Evolutionary conservation across 30 jellyfish, hydroid and myxozoan species (phyloP), one percentile per base, ranked within the genome.

Genomic region (Turritopsis rubra): DNA sequence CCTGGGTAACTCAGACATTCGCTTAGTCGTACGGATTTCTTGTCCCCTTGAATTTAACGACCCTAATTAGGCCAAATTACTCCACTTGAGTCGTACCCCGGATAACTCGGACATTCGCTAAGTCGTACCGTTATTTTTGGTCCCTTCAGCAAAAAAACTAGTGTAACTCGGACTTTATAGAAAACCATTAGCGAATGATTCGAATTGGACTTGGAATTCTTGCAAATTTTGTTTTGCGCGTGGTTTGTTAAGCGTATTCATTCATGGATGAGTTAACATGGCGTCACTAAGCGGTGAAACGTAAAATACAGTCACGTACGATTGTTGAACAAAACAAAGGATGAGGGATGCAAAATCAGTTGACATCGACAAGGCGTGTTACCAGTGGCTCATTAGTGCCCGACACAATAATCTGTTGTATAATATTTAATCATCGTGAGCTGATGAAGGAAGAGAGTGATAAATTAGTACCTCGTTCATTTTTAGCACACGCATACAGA

Each of bases 101-200:
- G 77, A 68, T 68, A 68, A 68, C 77, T 68, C 77, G 77, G 77
- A 68, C 13, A 68, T 68, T 68, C 77, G 77, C 77, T 68, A 68
- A 68, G 77, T 68, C 28, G 77, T 68, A 68, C 30, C 60, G 60
- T 41, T 41, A 3, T 41, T 41, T 41, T 41, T 13, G 60, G 60
- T 41, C 60, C 60, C 60, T 41, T 41, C 60, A 41, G 60, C 60
- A 41, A 41, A 41, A 41, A 21, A 21, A 21, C 30, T 26, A 21
- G 30, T 23, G 16, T 68, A 21, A 68, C 77, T 68, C 30, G 28
- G n/a, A n/a, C n/a, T n/a, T n/a, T n/a, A n/a, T n/a, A n/a, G n/a
- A n/a, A n/a, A n/a, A 68, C 77, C 77, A 26, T 68, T 68, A 21
- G 30, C 28, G 30, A 68, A 68, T 68, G 77, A 68, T 68, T 21